These are phyloP conservation scores for Drosophila biarmipes DNA, from an alignment of 1,140 invertebrate species.

Conservation along the genomic window DNA sequence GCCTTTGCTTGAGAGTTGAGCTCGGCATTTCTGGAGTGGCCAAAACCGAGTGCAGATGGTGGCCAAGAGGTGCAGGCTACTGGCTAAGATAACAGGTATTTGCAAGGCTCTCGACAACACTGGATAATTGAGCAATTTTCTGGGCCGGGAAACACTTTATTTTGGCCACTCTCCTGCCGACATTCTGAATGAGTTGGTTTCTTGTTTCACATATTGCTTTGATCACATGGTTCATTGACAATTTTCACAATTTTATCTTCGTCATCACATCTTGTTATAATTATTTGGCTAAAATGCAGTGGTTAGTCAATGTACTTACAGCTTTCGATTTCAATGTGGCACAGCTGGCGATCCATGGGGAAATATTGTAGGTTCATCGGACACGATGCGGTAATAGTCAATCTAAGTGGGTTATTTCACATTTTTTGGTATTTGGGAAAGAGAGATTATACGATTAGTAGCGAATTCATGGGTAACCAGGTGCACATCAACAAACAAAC, in stretches of 20 bases:
- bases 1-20: constrained; percentile 62
- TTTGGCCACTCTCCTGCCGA: constrained; percentile 58
- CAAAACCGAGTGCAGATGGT: constrained; percentile 53
- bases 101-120: constrained; percentile 32
- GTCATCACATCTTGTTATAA: constrained; percentile 19
- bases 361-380: constrained; percentile 99
- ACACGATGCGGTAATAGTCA: constrained; percentile 98
- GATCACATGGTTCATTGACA: constrained; percentile 53
- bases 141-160: constrained; percentile 37
- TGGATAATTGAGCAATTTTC: constrained; percentile 1
- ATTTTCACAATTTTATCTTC: constrained; percentile 32
- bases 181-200: constrained; percentile 79
- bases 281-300: constrained; percentile 19
- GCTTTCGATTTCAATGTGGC: constrained; percentile 99
- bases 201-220: constrained; percentile 47
- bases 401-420: constrained; percentile 86
- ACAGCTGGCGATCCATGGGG: constrained; percentile 98
- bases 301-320: constrained; percentile 91
- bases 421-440: constrained; percentile 21
- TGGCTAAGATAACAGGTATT: constrained; percentile 17
- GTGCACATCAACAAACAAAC: constrained; percentile 56
- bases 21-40: constrained; percentile 42
- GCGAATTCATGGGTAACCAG: constrained; percentile 9
- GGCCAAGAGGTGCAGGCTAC: constrained; percentile 26
- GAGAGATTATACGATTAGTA: constrained; percentile 57